Evolutionary conservation across 2,113 vertebrate genomes (phyloP), one percentile per base, ranked within the genome.

Genomic region (Rhinoptilus africanus): DNA sequence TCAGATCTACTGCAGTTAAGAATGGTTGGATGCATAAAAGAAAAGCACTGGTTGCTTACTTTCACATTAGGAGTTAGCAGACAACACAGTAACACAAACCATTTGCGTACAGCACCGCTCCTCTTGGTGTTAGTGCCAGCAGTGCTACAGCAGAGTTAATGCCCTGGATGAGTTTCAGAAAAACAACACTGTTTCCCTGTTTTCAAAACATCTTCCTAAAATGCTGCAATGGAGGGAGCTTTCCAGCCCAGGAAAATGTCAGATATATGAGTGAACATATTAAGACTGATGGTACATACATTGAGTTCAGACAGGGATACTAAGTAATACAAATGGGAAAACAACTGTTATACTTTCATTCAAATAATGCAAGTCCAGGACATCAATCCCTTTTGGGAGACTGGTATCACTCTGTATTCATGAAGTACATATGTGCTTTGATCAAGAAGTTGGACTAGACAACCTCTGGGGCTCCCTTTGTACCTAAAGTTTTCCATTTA

Each of bases 311-410:
- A 85, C 73, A 94, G 64, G 26, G 66, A 87, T 64, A 51, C 24
- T 72, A 96, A 92, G 56, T 54, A 85, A 92, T 72, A 89, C 60
- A 92, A 89, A 96, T 60, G 39, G 37, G 34, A 81, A 95, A 78
- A 95, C 51, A 85, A 89, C 27, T 67, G 18, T 75, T 88, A 39
- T 2, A 77, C 41, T 93, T 86, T 54, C 85, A 89, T 74, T 91
- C 60, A 96, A 96, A 81, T 80, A 93, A 81, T 5, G 10, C 51
- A 72, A 89, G 47, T 28, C 50, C n/a, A 91, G 59, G 32, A 59
- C 45, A 88, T 45, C 88, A 90, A 17, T 81, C 50, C 43, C 47
- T 92, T 92, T 67, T 35, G 50, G 91, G 79, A 96, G 37, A 63
- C n/a, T 54, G 34, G 53, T 76, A 96, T 32, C 84, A 48, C 34